phyloP scores from a whole-genome alignment of 2,113 vertebrate species.

The Pluvialis apricaria region DNA sequence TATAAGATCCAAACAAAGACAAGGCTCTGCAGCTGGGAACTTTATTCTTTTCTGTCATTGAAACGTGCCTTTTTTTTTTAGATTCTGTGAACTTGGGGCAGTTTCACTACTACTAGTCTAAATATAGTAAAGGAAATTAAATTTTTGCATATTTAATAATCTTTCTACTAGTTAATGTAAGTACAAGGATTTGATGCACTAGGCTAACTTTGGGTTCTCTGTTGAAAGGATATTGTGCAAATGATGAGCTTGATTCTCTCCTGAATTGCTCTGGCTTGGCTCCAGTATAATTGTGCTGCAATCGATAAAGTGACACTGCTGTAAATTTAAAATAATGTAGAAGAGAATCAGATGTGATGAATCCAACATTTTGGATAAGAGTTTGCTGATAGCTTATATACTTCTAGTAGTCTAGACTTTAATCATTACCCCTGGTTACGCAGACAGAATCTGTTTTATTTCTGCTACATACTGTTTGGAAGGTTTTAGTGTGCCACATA shows the following conservation, averaged over 20 bases:
- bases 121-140: neutral
- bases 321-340: neutral
- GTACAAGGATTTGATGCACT: neutral
- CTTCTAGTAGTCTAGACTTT: neutral
- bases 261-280: neutral
- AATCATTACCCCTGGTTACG: neutral
- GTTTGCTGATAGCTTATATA: neutral
- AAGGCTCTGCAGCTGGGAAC: conserved; percentile 37
- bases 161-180: neutral
- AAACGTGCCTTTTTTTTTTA: neutral
- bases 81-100: neutral
- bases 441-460: neutral
- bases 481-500: neutral
- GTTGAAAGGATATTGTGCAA: neutral
- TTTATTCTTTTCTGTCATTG: neutral
- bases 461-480: neutral
- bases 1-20: conserved; percentile 48
- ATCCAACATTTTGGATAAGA: neutral
- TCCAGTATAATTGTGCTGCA: neutral
- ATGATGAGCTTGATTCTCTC: neutral
- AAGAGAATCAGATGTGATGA: neutral
- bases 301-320: neutral
- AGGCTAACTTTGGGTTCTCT: neutral
- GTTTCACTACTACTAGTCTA: neutral
- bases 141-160: neutral